Percentiles rank a stretch among this genome's conserved stretches.
These are phyloP conservation scores for Ficedula albicollis DNA, from an alignment of 2,797 vertebrate genomes.

Conservation along the genomic window DNA sequence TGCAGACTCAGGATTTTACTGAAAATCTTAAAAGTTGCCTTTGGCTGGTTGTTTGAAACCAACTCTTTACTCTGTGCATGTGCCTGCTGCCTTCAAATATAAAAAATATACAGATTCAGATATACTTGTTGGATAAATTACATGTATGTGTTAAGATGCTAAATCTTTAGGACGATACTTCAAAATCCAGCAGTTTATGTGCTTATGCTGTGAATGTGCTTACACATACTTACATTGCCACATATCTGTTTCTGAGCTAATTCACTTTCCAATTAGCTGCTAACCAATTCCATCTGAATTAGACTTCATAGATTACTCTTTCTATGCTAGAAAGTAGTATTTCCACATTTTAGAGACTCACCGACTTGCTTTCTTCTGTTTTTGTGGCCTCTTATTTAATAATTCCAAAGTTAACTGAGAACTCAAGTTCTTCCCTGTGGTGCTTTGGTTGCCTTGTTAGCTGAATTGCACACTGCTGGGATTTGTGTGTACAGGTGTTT, in stretches of 20 bases:
- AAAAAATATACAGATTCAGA: not conserved
- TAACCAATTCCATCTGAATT: not conserved
- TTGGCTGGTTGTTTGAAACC: not conserved
- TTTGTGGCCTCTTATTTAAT: not conserved
- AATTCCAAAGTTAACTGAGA: not conserved
- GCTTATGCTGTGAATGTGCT: accelerated
- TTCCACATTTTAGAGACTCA: not conserved
- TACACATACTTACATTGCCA: accelerated
- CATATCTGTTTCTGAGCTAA: not conserved
- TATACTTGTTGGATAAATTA: not conserved
- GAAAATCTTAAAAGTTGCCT: not conserved
- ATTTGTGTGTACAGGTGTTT: not conserved
- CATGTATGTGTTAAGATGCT: accelerated
- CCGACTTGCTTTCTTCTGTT: not conserved
- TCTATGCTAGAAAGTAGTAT: not conserved
- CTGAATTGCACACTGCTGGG: not conserved
- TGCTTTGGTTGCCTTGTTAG: not conserved
- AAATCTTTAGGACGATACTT: not conserved
- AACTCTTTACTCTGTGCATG: not conserved
- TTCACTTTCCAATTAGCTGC: not conserved
- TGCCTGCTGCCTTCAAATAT: not conserved
- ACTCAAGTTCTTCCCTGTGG: not conserved
- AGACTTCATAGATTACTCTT: not conserved
- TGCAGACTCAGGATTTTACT: accelerated
- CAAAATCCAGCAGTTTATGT: accelerated